Base-by-base conservation (phyloP, 2,113 vertebrate species). In the Gulo gulo region DNA sequence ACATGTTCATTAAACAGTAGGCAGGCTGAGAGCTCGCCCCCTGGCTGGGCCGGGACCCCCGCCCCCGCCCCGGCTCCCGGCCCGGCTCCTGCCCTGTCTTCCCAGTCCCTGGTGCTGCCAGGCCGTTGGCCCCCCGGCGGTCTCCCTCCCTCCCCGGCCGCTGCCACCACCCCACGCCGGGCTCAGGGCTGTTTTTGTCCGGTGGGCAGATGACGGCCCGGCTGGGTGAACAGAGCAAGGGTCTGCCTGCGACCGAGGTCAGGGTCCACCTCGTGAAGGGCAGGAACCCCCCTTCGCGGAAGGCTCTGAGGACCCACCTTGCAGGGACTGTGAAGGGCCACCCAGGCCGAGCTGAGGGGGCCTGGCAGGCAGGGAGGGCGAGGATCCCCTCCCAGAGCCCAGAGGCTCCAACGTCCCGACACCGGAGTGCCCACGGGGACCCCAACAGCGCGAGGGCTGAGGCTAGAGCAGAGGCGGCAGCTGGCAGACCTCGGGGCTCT, bases 71-170 rank as follows among this genome's bases (percentile, higher is more conserved):
- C 0, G 31, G 61, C 23, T 47, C 36, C 71, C 23, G 10, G 15
- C 29, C 12, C 0, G 23, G 61, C 23, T 47, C 36, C 71, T 11
- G 42, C 50, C 45, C 6, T 45, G 20, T n/a, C 84, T 23, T 69
- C 7, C 50, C 74, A 12, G 2, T 52, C 50, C 26, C 21, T 31
- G 26, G 26, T 29, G 39, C 42, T 26, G 45, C 3, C 1, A 20
- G 4, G 81, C 42, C 12, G 0, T 8, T 29, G 42, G 31, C 39
- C 26, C 57, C 0, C 9, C 3, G 57, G 7, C 0, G 0, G 29
- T 57, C 21, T 31, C 55, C n/a, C 45, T 74, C 57, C 9, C n/a
- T 42, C 7, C 0, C 74, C 2, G 7, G 26, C 73, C 42, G 11
- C 39, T 26, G 71, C 39, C 12, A 23, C 71, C 42, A 34, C 36